Percentiles rank a stretch among this genome's conserved stretches.
Evolutionary conservation across 37 sponge, comb jelly and placozoan genomes (phyloP).

Genomic region (Haliclona indistincta): DNA sequence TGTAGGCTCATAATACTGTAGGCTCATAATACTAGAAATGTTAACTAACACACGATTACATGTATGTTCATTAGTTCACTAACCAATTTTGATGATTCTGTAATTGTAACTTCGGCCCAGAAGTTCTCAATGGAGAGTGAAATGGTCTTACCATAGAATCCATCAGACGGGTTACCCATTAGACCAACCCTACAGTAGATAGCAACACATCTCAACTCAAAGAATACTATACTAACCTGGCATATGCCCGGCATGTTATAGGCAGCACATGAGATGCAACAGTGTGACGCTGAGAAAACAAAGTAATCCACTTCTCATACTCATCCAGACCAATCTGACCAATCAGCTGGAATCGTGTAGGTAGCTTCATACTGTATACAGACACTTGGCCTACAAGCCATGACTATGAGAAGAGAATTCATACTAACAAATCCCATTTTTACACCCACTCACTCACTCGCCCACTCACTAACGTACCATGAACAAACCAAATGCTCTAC

Average conservation of each 20-base stretch:
- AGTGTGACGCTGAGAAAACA: constrained; percentile 25
- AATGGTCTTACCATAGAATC: constrained; percentile 88
- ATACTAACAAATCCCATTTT: not conserved
- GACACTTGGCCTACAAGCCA: constrained; percentile 62
- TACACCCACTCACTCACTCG: constrained; percentile 18
- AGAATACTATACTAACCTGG: too few species aligned
- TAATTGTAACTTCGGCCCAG: constrained; percentile 87
- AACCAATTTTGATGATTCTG: constrained; percentile 67
- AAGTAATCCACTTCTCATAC: constrained; percentile 64
- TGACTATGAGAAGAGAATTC: constrained; percentile 28
- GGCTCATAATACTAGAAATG: too few species aligned
- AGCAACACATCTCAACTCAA: not conserved
- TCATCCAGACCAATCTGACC: constrained; percentile 77
- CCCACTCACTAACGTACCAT: constrained; percentile 65
- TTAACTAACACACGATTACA: too few species aligned
- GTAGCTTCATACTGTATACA: constrained; percentile 87
- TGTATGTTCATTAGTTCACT: not conserved
- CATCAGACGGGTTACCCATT: constrained; percentile 89
- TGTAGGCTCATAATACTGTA: too few species aligned
- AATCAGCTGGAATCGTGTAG: constrained; percentile 86
- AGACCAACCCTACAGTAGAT: constrained; percentile 71
- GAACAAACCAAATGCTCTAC: constrained; percentile 68
- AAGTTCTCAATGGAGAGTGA: constrained; percentile 83
- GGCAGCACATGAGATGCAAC: not conserved
- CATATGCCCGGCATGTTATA: constrained; percentile 61